phyloP scores from a whole-genome alignment of 1,140 invertebrate genomes.

The Vanessa atalanta region DNA sequence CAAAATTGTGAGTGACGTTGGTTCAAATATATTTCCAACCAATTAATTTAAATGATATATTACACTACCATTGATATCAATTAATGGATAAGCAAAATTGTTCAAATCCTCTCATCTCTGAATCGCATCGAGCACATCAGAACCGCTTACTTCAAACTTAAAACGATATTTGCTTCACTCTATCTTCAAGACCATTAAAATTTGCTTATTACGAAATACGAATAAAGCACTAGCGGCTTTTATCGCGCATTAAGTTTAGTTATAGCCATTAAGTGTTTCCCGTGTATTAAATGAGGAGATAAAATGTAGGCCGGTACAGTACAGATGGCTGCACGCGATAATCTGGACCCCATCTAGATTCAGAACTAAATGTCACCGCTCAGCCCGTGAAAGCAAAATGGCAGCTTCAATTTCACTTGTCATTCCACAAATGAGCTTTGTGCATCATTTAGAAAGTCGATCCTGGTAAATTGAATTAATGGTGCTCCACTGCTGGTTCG shows the following conservation, averaged over 20 bases:
- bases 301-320: conserved; percentile 46
- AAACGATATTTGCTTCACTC: conserved; percentile 6
- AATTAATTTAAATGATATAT: too few species aligned
- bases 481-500: conserved; percentile 35
- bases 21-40: too few species aligned
- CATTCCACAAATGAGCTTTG: conserved; percentile 73
- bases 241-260: conserved; percentile 2
- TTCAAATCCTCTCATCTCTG: background rate
- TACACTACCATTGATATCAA: too few species aligned
- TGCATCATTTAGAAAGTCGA: conserved; percentile 75
- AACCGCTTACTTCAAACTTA: background rate
- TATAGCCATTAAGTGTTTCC: conserved; percentile 5
- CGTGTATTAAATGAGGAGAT: conserved; percentile 54
- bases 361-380: conserved; percentile 61
- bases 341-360: conserved; percentile 67
- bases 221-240: conserved; percentile 23
- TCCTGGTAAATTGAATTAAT: conserved; percentile 69
- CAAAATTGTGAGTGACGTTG: too few species aligned
- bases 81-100: background rate
- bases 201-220: conserved; percentile 42
- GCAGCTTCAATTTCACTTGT: conserved; percentile 69
- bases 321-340: conserved; percentile 58
- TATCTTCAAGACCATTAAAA: conserved; percentile 28
- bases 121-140: conserved; percentile 14
- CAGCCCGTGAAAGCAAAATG: conserved; percentile 65